These are phyloP conservation scores for Drosophila seguyi DNA, from an alignment of 1,140 invertebrate genomes.

Conservation along the genomic window DNA sequence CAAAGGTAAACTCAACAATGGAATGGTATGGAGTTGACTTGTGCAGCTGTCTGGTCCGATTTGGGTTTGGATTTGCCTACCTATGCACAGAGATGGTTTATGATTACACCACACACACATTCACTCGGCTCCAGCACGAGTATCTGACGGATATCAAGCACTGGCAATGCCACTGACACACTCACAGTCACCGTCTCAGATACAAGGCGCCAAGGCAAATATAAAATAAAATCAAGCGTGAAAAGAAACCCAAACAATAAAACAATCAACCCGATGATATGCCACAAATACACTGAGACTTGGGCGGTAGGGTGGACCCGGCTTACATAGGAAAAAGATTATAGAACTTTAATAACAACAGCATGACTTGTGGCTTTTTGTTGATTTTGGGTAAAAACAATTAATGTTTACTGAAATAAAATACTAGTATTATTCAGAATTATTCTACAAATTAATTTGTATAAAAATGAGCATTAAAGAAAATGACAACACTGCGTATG, in stretches of 20 bases:
- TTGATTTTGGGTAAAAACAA: neutral
- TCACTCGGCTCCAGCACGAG: slow-evolving; percentile 12
- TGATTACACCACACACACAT: slow-evolving; percentile 45
- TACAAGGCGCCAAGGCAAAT: slow-evolving; percentile 24
- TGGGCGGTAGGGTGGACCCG: slow-evolving; percentile 21
- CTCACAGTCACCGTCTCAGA: slow-evolving; percentile 4
- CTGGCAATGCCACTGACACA: slow-evolving; percentile 9
- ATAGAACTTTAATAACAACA: neutral
- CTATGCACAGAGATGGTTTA: slow-evolving; percentile 70
- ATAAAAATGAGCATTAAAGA: neutral
- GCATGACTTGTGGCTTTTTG: neutral
- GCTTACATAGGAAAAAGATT: neutral
- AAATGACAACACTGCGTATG: neutral
- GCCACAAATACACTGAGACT: slow-evolving; percentile 38
- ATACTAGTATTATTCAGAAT: neutral
- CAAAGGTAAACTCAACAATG: slow-evolving; percentile 78
- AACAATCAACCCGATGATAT: slow-evolving; percentile 65
- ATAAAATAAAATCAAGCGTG: slow-evolving; percentile 48
- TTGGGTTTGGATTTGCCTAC: slow-evolving; percentile 68
- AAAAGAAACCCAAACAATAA: slow-evolving; percentile 48
- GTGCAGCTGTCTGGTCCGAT: slow-evolving; percentile 68
- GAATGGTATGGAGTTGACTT: slow-evolving; percentile 26
- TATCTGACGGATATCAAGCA: slow-evolving; percentile 52
- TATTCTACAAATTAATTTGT: neutral
- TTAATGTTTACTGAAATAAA: neutral